Conservation (phyloP, 2,113 vertebrate species). For the Pomatostomus ruficeps region DNA sequence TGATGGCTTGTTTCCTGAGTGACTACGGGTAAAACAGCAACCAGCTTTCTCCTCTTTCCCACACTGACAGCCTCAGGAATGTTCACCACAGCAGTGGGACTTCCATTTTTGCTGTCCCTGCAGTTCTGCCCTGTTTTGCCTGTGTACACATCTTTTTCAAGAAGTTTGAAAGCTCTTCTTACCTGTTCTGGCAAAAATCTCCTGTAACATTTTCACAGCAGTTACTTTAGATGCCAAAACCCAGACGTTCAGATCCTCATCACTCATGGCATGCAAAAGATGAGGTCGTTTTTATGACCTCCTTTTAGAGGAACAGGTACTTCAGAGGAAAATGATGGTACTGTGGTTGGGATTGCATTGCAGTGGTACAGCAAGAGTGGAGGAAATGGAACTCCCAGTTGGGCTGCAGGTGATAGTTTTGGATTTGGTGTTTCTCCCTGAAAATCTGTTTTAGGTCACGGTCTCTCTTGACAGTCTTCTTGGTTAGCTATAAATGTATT, state of each 20-base stretch:
- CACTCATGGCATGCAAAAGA: not conserved
- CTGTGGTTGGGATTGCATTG: not conserved
- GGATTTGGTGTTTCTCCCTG: not conserved
- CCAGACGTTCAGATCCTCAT: not conserved
- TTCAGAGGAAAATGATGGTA: not conserved
- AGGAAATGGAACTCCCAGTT: not conserved
- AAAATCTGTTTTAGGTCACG: not conserved
- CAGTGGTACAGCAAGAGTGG: not conserved
- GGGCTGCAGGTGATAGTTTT: not conserved
- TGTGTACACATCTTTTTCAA: not conserved
- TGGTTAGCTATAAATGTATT: not conserved
- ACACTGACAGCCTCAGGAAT: accelerated
- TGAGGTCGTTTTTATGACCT: not conserved
- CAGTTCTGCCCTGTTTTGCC: not conserved
- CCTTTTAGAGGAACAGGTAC: not conserved
- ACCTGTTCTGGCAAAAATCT: not conserved
- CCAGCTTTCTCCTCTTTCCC: not conserved
- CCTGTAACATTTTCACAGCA: not conserved
- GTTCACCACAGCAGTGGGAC: not conserved
- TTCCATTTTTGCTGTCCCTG: not conserved
- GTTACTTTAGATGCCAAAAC: not conserved
- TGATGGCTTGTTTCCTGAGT: not conserved
- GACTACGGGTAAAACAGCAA: not conserved
- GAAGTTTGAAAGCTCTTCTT: not conserved
- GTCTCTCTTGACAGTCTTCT: not conserved